phyloP scores from a whole-genome alignment of 2,888 invertebrate genomes.

The Monoplex corrugatus region DNA sequence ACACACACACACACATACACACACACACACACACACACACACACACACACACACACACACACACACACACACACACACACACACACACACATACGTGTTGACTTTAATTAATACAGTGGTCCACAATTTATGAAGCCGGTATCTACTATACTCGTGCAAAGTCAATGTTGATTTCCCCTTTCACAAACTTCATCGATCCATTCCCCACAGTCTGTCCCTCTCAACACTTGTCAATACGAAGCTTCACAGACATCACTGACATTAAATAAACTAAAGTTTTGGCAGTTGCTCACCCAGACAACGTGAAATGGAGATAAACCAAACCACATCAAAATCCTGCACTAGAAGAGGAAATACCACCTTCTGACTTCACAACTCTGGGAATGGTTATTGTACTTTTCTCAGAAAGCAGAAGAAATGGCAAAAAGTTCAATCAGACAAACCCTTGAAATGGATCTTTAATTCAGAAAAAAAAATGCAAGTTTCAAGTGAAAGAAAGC shows the following conservation, averaged over 20 bases:
- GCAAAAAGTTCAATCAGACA: constrained; percentile 31
- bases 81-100: background rate
- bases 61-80: no score
- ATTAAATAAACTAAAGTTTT: constrained; percentile 8
- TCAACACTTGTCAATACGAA: background rate
- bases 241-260: background rate
- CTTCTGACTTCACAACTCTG: background rate
- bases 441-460: constrained; percentile 35
- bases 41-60: no score
- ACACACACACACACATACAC: constrained; percentile 28
- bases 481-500: background rate
- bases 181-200: background rate
- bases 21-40: no score
- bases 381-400: constrained; percentile 14
- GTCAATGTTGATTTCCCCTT: no score
- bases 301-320: background rate
- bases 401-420: constrained; percentile 33
- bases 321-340: no score
- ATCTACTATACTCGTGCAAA: no score
- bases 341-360: constrained; percentile 29
- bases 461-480: background rate
- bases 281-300: background rate
- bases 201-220: background rate
- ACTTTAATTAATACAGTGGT: no score
- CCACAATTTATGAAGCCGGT: no score